Evolutionary conservation across 2,113 vertebrate species (phyloP).

Genomic region (Tychaedon coryphoeus): DNA sequence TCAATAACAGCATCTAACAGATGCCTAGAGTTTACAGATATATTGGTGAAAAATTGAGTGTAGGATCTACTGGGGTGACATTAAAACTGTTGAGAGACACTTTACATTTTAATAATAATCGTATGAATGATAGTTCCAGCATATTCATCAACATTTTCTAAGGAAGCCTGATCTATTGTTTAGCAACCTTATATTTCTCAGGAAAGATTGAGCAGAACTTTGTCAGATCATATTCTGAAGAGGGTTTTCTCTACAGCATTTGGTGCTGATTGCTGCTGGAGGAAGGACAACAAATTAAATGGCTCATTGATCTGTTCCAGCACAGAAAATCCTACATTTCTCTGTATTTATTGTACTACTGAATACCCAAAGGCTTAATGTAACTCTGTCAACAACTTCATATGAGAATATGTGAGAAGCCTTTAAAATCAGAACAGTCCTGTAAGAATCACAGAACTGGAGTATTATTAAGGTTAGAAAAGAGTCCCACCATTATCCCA

Average conservation of each 20-base stretch:
- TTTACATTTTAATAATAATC: background rate
- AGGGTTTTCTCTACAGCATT: background rate
- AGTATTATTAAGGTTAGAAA: background rate
- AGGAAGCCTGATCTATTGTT: background rate
- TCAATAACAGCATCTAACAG: constrained; percentile 13
- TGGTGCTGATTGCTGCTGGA: background rate
- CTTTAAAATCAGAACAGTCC: background rate
- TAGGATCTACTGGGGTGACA: background rate
- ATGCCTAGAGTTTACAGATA: background rate
- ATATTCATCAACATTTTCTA: background rate
- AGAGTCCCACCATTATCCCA: background rate
- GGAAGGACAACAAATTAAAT: constrained; percentile 21
- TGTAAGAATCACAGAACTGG: rapidly evolving
- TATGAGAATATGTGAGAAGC: background rate
- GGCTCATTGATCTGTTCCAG: constrained; percentile 4
- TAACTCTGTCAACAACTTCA: background rate
- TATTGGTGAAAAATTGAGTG: background rate
- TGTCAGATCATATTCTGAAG: background rate
- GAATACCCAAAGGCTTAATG: background rate
- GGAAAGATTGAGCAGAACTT: background rate
- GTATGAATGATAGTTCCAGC: background rate
- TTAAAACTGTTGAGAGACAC: constrained; percentile 5
- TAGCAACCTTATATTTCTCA: background rate
- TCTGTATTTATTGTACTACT: background rate
- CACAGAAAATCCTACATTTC: background rate